phyloP scores from a whole-genome alignment of 2,888 invertebrate species.

The Xiphydria camelus region DNA sequence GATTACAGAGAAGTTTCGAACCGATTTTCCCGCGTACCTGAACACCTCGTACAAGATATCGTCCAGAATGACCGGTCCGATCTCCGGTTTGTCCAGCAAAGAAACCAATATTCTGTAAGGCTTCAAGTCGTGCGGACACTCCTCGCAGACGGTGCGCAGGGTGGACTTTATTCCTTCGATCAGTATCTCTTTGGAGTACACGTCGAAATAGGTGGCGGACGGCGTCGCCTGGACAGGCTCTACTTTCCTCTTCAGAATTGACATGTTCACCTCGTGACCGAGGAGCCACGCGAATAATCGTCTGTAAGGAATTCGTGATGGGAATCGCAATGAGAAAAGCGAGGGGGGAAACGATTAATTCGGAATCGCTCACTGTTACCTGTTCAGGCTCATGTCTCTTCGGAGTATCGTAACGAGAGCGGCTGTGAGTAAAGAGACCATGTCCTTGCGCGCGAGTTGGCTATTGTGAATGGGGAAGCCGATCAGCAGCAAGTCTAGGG shows the following conservation, averaged over 20 bases:
- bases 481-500: conserved; percentile 78
- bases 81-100: conserved; percentile 83
- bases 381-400: conserved; percentile 87
- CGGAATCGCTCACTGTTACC: conserved; percentile 54
- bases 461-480: conserved; percentile 85
- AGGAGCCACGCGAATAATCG: conserved; percentile 84
- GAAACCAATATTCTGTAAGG: conserved; percentile 81
- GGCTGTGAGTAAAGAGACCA: conserved; percentile 73
- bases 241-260: conserved; percentile 46
- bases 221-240: conserved; percentile 43
- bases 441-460: conserved; percentile 69
- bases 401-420: conserved; percentile 75
- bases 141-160: conserved; percentile 62
- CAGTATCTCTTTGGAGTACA: conserved; percentile 69
- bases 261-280: conserved; percentile 69
- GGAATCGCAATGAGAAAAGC: background rate
- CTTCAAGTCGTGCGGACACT: conserved; percentile 67
- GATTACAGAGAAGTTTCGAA: background rate
- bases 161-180: conserved; percentile 68
- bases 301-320: conserved; percentile 50
- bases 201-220: conserved; percentile 66
- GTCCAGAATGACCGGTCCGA: conserved; percentile 78
- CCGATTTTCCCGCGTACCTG: conserved; percentile 51
- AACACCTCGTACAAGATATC: conserved; percentile 79
- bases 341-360: background rate